Evolutionary conservation across 30 jellyfish, hydroid and myxozoan species (phyloP).

Genomic region (Hydra vulgaris): DNA sequence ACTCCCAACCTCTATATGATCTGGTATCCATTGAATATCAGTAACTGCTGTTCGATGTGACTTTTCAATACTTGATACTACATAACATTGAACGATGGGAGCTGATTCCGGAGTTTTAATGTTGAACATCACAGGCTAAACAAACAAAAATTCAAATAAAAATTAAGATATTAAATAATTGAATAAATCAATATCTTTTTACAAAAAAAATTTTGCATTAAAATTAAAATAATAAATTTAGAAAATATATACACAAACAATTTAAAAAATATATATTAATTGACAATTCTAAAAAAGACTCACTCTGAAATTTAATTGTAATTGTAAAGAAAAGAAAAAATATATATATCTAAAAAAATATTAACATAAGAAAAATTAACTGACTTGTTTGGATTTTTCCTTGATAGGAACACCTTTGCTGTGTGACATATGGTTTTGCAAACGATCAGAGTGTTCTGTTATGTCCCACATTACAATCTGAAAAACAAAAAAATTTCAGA

Average conservation of each 20-base stretch:
- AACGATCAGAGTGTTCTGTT: conserved; percentile 42
- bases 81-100: conserved; percentile 81
- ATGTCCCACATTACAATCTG: conserved; percentile 85
- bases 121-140: conserved; percentile 65
- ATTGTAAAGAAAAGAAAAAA: too few relatives aligned
- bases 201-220: too few relatives aligned
- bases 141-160: background rate
- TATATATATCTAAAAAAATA: too few relatives aligned
- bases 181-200: too few relatives aligned
- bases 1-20: conserved; percentile 91
- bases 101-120: conserved; percentile 56
- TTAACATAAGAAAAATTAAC: background rate
- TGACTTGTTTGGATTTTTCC: conserved; percentile 12
- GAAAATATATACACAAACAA: too few relatives aligned
- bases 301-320: too few relatives aligned
- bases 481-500: background rate
- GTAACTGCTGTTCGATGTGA: conserved; percentile 83
- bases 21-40: conserved; percentile 87
- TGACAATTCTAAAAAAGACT: too few relatives aligned
- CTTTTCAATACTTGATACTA: conserved; percentile 91
- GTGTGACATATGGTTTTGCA: conserved; percentile 55
- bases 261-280: too few relatives aligned
- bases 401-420: conserved; percentile 30
- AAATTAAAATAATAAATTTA: too few relatives aligned
- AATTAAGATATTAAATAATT: too few relatives aligned